Percentiles rank a stretch among this genome's conserved stretches.
phyloP scores from a whole-genome alignment of 2,113 vertebrate genomes.

The Vireo altiloquus region DNA sequence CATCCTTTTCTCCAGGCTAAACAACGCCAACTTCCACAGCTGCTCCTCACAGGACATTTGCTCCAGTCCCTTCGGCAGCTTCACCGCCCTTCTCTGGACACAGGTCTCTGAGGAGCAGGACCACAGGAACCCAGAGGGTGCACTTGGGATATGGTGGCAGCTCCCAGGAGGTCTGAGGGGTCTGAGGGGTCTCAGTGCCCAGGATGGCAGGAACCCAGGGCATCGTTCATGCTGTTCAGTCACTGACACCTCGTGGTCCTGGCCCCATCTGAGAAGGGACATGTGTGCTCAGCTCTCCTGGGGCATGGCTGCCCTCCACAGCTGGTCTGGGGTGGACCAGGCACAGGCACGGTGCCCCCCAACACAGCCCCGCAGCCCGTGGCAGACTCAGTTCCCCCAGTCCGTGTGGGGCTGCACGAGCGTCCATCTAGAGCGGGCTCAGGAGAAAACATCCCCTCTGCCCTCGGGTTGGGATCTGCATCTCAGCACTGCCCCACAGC shows the following conservation, averaged over 20 bases:
- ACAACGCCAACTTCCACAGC: background rate
- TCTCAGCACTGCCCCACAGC: background rate
- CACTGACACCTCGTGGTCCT: background rate
- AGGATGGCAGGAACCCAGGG: background rate
- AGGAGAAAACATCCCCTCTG: background rate
- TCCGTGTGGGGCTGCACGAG: background rate
- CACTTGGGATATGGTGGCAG: background rate
- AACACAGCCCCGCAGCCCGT: background rate
- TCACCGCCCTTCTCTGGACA: background rate
- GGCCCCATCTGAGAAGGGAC: background rate
- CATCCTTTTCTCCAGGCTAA: background rate
- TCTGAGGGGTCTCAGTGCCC: background rate
- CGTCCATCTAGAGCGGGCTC: background rate
- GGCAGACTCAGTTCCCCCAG: background rate
- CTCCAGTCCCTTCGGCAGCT: background rate
- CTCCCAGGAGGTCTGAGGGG: background rate
- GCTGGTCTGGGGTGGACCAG: background rate
- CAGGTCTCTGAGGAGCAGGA: background rate
- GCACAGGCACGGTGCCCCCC: background rate
- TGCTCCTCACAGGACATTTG: background rate
- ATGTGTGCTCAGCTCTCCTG: rapidly evolving
- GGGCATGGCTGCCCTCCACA: rapidly evolving
- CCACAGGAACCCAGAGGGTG: background rate
- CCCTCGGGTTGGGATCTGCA: background rate
- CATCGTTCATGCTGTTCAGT: rapidly evolving